Evolutionary conservation across 2,888 invertebrate genomes (phyloP), one percentile per base, ranked within the genome.

Genomic region (Apoderus coryli): DNA sequence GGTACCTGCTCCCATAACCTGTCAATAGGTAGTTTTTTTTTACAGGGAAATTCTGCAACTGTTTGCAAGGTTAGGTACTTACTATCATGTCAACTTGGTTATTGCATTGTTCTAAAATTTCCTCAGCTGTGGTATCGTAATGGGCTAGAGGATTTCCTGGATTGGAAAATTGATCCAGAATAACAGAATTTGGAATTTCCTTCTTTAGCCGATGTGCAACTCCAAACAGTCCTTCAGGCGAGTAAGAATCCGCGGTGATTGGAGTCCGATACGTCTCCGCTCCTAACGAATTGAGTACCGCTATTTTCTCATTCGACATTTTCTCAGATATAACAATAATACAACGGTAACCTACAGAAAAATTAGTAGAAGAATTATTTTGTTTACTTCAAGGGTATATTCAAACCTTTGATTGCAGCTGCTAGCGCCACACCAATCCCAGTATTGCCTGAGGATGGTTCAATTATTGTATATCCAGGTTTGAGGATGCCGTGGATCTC

Each of bases 301-400:
- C 79, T 3, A 90, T 89, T 63, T 98, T 98, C 57, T 98, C 96
- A 22, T 38, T 38, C 6, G 93, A 93, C 96, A 98, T 98, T 64
- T 95, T 96, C 54, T 92, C 88, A 2, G 96, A 93, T 77, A 98
- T 81, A 0, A 95, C 90, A 52, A 98, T 93, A 31, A 96, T 77
- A 58, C 95, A 95, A 43, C 79, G 76, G 61, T 96, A 98, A 4
- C 92, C 70, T 63, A 52, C 50, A 40, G 26, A 26, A 19, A 13
- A n/a, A n/a, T n/a, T n/a, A n/a, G n/a, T n/a, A n/a, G n/a, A n/a
- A n/a, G n/a, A n/a, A n/a, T n/a, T n/a, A n/a, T n/a, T n/a, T n/a
- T n/a, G n/a, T n/a, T n/a, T n/a, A n/a, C n/a, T n/a, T n/a, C n/a
- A n/a, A n/a, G n/a, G n/a, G n/a, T n/a, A n/a, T n/a, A n/a, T 14